Conservation (phyloP, 2,113 vertebrate genomes). For the Hippocampus guttulatus region DNA sequence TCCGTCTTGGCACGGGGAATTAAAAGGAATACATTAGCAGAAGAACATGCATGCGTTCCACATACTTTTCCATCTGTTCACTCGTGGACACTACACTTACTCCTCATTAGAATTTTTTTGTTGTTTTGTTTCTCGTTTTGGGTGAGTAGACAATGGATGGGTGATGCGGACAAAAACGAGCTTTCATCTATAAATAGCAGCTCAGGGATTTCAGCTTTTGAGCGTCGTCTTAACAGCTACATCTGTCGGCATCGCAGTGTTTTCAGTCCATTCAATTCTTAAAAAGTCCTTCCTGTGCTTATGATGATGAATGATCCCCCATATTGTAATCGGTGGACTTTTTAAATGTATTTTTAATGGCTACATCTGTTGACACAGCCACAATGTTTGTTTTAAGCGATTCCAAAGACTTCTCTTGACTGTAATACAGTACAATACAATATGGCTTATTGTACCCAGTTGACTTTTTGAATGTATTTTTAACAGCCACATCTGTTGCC, state of each 20-base stretch:
- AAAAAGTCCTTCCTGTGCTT: constrained; percentile 49
- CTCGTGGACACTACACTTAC: constrained; percentile 16
- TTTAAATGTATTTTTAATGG: constrained; percentile 67
- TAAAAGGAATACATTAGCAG: constrained; percentile 73
- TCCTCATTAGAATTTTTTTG: constrained; percentile 34
- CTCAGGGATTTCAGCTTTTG: constrained; percentile 54
- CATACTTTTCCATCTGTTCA: constrained; percentile 60
- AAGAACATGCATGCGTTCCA: constrained; percentile 37
- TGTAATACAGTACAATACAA: constrained; percentile 67
- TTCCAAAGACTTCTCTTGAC: constrained; percentile 65
- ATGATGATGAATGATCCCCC: constrained; percentile 56
- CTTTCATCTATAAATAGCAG: constrained; percentile 61
- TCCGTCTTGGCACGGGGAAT: constrained; percentile 3
- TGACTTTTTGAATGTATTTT: constrained; percentile 69
- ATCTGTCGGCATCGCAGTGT: constrained; percentile 64
- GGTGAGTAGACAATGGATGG: constrained; percentile 44
- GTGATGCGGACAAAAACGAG: constrained; percentile 26
- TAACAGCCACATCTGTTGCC: constrained; percentile 68
- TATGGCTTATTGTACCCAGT: constrained; percentile 70
- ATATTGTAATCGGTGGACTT: constrained; percentile 54
- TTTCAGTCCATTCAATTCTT: constrained; percentile 61
- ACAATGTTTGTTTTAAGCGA: constrained; percentile 62
- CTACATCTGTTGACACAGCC: constrained; percentile 66
- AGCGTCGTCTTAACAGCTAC: constrained; percentile 66
- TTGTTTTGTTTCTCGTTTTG: constrained; percentile 42